Evolutionary conservation across 2,888 invertebrate genomes (phyloP).

Genomic region (Papilio protenor): DNA sequence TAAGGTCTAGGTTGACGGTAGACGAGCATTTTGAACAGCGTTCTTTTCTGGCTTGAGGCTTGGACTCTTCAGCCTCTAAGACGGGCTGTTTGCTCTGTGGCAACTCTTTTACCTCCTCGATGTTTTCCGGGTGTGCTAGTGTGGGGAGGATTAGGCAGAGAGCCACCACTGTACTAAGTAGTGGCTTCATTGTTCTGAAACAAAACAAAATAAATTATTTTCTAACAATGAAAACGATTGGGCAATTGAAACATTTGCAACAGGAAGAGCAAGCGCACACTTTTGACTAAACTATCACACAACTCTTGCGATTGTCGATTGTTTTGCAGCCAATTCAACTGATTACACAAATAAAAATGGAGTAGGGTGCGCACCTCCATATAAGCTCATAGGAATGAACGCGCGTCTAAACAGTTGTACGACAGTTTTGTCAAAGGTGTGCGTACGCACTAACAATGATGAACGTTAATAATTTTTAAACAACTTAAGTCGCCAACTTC

Average conservation of each 20-base stretch:
- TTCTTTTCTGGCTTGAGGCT: conserved; percentile 65
- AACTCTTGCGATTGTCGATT: too few species aligned
- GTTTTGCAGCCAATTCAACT: too few species aligned
- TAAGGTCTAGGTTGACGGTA: conserved; percentile 57
- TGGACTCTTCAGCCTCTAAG: conserved; percentile 67
- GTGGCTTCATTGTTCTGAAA: conserved; percentile 81
- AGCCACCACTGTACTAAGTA: conserved; percentile 73
- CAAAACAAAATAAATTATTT: conserved; percentile 51
- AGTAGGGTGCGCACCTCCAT: too few species aligned
- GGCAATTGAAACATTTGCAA: neutral
- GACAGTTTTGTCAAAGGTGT: too few species aligned
- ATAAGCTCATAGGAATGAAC: too few species aligned
- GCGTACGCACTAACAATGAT: too few species aligned
- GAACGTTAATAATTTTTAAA: neutral
- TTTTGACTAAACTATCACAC: too few species aligned
- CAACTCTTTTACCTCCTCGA: conserved; percentile 67
- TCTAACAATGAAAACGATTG: neutral
- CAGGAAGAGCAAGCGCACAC: too few species aligned
- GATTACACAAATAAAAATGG: too few species aligned
- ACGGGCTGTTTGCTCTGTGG: conserved; percentile 64
- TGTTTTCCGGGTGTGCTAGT: conserved; percentile 69
- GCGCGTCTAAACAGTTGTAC: too few species aligned
- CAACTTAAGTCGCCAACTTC: neutral
- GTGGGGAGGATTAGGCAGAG: conserved; percentile 67
- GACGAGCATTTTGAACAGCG: conserved; percentile 69